These are phyloP conservation scores for Pristis pectinata DNA, from an alignment of 2,797 vertebrate genomes.

Conservation along the genomic window DNA sequence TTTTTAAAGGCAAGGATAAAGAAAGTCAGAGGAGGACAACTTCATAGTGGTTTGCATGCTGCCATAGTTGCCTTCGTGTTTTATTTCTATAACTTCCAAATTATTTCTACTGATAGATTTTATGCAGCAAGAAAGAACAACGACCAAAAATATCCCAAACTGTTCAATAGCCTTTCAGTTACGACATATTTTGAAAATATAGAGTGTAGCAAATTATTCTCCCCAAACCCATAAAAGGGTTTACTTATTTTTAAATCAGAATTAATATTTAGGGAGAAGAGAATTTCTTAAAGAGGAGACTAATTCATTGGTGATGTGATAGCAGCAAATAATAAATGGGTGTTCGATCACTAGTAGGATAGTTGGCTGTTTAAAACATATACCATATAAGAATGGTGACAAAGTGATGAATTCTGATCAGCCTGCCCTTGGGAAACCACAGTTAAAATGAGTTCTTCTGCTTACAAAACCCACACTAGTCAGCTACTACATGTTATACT, in stretches of 20 bases:
- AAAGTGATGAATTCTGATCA: no score
- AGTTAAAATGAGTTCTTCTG: no score
- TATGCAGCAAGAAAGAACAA: neutral
- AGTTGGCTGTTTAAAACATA: no score
- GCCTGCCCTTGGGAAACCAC: no score
- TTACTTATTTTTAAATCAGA: neutral
- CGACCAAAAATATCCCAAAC: neutral
- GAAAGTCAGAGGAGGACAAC: neutral
- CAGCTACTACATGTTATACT: no score
- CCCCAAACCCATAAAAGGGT: neutral
- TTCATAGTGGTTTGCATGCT: neutral
- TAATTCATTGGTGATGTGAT: neutral
- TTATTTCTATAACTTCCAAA: neutral
- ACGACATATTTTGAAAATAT: neutral
- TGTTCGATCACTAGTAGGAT: no score
- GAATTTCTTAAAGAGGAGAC: neutral
- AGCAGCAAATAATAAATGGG: neutral
- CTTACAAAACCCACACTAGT: no score
- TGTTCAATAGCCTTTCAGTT: neutral
- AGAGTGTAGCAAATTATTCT: neutral
- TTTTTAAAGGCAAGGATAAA: neutral
- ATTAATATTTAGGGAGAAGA: neutral
- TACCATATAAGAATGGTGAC: no score
- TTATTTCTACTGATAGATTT: neutral
- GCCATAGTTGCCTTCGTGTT: neutral